A percentile compares a stretch with the other conserved stretches of the same genome.
phyloP scores from a whole-genome alignment of 2,113 vertebrate genomes.

The Lanius collurio region DNA sequence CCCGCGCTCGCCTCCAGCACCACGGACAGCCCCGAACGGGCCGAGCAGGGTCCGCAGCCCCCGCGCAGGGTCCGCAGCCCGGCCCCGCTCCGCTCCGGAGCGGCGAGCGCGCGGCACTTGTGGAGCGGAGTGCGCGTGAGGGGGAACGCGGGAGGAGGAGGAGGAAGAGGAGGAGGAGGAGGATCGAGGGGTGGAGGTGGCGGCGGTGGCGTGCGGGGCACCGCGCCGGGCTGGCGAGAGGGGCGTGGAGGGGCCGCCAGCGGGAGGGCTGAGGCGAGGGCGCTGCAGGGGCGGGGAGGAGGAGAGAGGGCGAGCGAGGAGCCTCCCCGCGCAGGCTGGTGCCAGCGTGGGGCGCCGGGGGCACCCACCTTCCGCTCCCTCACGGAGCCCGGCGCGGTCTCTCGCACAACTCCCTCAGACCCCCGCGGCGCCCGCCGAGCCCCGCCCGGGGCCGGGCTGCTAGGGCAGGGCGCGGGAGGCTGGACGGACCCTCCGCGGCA shows the following conservation, averaged over 20 bases:
- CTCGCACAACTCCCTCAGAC: background rate
- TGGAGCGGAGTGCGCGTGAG: slow-evolving; percentile 60
- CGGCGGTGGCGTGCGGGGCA: slow-evolving; percentile 17
- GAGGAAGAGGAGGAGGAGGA: slow-evolving; percentile 36
- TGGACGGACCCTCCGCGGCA: background rate
- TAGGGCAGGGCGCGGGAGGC: background rate
- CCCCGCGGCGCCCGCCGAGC: background rate
- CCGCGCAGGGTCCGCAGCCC: background rate
- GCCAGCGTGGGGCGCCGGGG: background rate
- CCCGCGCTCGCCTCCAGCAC: slow-evolving; percentile 65
- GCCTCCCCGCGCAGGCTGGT: background rate
- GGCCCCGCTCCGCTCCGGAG: background rate
- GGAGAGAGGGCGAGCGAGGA: background rate
- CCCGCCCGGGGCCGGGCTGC: background rate
- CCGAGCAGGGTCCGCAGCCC: background rate
- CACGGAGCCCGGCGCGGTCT: background rate
- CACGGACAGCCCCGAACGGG: slow-evolving; percentile 56
- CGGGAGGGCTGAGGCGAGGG: background rate
- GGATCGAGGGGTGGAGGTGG: slow-evolving; percentile 56
- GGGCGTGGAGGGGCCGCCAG: slow-evolving; percentile 34
- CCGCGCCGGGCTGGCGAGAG: background rate
- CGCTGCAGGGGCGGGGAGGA: background rate
- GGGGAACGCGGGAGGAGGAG: slow-evolving; percentile 23
- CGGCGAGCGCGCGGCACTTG: slow-evolving; percentile 72
- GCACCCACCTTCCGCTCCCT: background rate